A percentile compares a stretch with the other conserved stretches of the same genome.
Conservation (phyloP, 30 jellyfish, hydroid and myxozoan species). For the Aurelia coerulea region DNA sequence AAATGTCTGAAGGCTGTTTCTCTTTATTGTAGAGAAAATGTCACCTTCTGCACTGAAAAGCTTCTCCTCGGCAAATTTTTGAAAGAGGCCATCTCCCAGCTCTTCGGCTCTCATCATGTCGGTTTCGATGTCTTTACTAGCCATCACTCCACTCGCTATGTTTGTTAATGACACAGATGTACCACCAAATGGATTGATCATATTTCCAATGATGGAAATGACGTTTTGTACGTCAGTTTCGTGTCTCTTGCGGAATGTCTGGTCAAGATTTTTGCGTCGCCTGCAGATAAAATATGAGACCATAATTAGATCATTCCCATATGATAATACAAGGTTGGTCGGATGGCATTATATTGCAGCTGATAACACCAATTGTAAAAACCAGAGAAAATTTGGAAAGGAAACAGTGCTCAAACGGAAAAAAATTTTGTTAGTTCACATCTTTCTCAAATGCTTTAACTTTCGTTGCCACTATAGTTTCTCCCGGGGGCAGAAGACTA, state of each 20-base stretch:
- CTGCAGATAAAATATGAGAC: slow-evolving; percentile 4
- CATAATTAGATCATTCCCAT: not conserved
- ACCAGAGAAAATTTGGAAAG: not conserved
- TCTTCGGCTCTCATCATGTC: slow-evolving; percentile 15
- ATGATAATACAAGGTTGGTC: not conserved
- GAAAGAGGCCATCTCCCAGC: slow-evolving; percentile 7
- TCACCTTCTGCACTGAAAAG: slow-evolving; percentile 22
- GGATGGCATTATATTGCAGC: slow-evolving; percentile 10
- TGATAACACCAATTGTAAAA: not conserved
- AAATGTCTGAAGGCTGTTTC: slow-evolving; percentile 7
- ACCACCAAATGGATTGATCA: slow-evolving; percentile 33
- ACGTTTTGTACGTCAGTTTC: slow-evolving; percentile 25
- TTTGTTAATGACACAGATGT: not conserved
- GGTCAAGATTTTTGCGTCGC: slow-evolving; percentile 40
- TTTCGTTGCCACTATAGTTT: too few relatives aligned
- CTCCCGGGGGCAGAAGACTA: too few relatives aligned
- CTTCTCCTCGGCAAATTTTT: not conserved
- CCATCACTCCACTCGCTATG: slow-evolving; percentile 31
- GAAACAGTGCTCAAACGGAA: not conserved
- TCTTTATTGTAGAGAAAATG: slow-evolving; percentile 31
- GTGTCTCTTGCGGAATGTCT: not conserved
- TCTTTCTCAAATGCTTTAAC: too few relatives aligned
- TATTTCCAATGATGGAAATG: slow-evolving; percentile 1
- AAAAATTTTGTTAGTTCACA: not conserved
- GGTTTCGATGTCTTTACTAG: not conserved